These are phyloP conservation scores for Isichthys henryi DNA, from an alignment of 2,113 vertebrate species.

Conservation along the genomic window DNA sequence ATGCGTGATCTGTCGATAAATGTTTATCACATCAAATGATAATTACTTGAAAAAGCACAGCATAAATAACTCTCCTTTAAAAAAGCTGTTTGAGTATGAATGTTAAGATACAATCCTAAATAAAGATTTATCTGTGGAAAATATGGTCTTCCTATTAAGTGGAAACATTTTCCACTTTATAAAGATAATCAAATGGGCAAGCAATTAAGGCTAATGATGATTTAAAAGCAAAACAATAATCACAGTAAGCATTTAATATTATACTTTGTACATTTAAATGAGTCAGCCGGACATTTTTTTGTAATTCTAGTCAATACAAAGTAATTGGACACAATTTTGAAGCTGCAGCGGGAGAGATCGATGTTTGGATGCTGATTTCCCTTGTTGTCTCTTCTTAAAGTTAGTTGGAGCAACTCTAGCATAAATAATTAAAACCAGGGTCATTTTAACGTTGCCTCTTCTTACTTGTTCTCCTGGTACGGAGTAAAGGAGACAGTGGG, in stretches of 20 bases:
- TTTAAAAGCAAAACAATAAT: neutral
- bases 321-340: neutral
- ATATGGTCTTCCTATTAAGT: neutral
- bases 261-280: neutral
- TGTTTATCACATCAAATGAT: neutral
- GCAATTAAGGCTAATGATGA: neutral
- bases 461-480: slow-evolving; percentile 6
- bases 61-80: neutral
- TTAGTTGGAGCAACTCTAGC: slow-evolving; percentile 2
- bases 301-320: neutral
- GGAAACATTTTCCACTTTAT: neutral
- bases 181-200: neutral
- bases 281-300: neutral
- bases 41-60: neutral
- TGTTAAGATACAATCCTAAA: neutral
- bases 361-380: slow-evolving; percentile 10
- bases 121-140: neutral
- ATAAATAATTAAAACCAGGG: slow-evolving; percentile 15
- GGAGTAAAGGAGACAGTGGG: neutral
- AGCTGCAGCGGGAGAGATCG: neutral
- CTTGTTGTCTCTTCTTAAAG: neutral
- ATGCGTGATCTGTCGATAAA: neutral
- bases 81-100: neutral
- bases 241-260: neutral
- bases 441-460: neutral